Percentiles rank a stretch among this genome's conserved stretches.
phyloP scores from a whole-genome alignment of 2,797 vertebrate genomes.

The Microcaecilia unicolor region DNA sequence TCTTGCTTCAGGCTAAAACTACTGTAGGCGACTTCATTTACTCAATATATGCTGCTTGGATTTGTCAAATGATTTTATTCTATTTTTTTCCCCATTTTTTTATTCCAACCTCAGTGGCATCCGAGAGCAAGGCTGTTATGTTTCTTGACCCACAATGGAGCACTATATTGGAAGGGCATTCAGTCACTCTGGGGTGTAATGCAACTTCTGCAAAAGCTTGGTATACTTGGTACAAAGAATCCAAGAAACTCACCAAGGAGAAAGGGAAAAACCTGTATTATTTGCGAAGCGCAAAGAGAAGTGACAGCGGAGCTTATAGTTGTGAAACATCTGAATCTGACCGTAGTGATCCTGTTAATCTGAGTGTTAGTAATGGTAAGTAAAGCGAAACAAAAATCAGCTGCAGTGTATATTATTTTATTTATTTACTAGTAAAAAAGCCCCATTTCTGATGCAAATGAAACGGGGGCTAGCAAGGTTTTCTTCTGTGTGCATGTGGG shows the following conservation, averaged over 20 bases:
- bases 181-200: conserved; percentile 25
- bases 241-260: accelerated
- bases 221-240: neutral
- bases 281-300: neutral
- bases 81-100: too few relatives aligned
- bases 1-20: too few relatives aligned
- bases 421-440: too few relatives aligned
- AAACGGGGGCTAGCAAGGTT: too few relatives aligned
- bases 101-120: too few relatives aligned
- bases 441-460: too few relatives aligned
- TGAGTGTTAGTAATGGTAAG: conserved; percentile 32
- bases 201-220: conserved; percentile 17
- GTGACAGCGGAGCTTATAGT: conserved; percentile 23
- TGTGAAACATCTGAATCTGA: conserved; percentile 26
- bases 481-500: too few relatives aligned
- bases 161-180: conserved; percentile 23
- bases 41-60: too few relatives aligned
- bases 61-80: too few relatives aligned
- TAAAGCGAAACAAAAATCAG: neutral
- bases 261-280: neutral
- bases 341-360: conserved; percentile 23
- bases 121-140: neutral
- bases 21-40: too few relatives aligned
- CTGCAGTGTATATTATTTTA: neutral
- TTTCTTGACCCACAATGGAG: neutral